These are phyloP conservation scores for Ptyas mucosa DNA, from an alignment of 2,113 vertebrate genomes.

Conservation along the genomic window DNA sequence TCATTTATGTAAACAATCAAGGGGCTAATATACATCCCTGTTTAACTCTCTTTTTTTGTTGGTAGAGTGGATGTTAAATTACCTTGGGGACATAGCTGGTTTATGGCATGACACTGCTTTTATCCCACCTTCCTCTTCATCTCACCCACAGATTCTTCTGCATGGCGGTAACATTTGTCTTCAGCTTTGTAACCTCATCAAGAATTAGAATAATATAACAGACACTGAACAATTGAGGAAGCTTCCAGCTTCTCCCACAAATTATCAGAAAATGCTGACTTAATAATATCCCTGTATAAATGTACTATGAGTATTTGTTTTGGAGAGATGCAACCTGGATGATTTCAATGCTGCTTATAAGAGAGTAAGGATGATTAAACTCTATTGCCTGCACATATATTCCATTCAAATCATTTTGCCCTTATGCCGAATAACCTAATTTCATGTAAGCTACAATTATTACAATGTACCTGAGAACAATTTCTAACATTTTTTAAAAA, in stretches of 20 bases:
- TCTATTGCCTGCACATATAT: neutral
- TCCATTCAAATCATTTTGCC: neutral
- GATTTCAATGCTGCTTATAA: neutral
- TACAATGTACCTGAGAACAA: neutral
- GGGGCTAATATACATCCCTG: neutral
- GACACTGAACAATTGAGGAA: neutral
- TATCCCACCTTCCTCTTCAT: neutral
- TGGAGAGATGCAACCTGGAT: neutral
- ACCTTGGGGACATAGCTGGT: neutral
- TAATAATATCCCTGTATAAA: neutral
- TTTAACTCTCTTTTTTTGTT: neutral
- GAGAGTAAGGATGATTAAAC: neutral
- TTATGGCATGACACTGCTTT: neutral
- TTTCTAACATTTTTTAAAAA: neutral
- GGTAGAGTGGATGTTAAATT: neutral
- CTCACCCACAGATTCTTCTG: neutral
- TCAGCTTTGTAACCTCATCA: neutral
- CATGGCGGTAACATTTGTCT: neutral
- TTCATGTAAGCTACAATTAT: neutral
- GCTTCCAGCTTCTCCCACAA: neutral
- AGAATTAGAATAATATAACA: neutral
- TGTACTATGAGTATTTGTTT: neutral
- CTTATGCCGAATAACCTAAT: neutral
- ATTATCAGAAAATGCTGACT: neutral
- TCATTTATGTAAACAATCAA: neutral